phyloP scores from a whole-genome alignment of 1,140 invertebrate species.

The Babylonia areolata region DNA sequence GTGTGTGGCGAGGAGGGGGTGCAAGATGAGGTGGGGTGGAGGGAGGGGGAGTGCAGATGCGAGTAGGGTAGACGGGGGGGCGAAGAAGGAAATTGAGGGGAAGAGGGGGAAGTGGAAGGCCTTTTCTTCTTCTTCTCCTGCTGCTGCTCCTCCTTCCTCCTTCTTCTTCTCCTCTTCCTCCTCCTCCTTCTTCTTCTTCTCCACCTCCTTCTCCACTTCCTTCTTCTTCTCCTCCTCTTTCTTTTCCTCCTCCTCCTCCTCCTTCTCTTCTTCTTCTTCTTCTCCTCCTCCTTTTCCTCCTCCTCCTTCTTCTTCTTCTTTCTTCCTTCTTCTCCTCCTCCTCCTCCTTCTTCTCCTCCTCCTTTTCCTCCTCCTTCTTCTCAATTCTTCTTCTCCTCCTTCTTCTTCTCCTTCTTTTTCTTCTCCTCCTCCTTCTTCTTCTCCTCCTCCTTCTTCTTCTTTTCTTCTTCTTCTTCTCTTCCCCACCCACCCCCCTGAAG shows the following conservation, averaged over 20 bases:
- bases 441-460: too few species aligned
- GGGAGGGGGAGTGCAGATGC: too few species aligned
- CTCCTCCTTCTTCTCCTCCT: too few species aligned
- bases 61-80: too few species aligned
- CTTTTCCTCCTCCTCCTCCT: background rate
- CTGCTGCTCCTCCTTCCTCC: slow-evolving; percentile 18
- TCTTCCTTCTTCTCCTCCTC: too few species aligned
- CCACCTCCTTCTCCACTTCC: background rate
- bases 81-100: too few species aligned
- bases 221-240: background rate
- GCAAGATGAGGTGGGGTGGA: too few species aligned
- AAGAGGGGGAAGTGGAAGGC: background rate
- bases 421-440: too few species aligned
- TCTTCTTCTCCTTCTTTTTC: background rate
- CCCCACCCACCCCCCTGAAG: too few species aligned
- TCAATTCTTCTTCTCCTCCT: background rate
- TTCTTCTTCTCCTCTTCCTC: slow-evolving; percentile 20
- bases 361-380: background rate
- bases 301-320: background rate
- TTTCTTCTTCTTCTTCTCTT: background rate
- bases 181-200: background rate
- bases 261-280: background rate
- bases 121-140: slow-evolving; percentile 29
- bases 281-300: background rate
- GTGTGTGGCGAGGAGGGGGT: too few species aligned